Conservation (phyloP, 2,797 vertebrate species). For the Moxostoma hubbsi region DNA sequence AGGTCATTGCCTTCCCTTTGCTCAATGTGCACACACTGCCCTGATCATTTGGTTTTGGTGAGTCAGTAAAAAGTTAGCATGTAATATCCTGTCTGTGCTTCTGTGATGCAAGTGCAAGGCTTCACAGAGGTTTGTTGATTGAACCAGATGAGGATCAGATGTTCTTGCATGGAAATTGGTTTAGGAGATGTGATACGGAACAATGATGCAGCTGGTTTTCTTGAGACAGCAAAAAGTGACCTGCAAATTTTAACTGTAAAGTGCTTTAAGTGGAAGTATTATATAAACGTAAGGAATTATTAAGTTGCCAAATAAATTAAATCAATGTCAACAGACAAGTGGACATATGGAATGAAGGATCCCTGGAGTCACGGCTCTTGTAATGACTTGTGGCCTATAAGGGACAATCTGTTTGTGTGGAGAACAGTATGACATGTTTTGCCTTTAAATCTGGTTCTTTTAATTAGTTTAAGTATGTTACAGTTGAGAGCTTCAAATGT, state of each 20-base stretch:
- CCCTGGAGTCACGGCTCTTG: slow-evolving; percentile 4
- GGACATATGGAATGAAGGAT: slow-evolving; percentile 6
- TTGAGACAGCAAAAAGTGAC: slow-evolving; percentile 11
- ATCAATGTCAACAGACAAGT: slow-evolving; percentile 18
- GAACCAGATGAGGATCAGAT: neutral
- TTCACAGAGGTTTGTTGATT: neutral
- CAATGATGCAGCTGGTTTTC: neutral
- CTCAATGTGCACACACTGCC: neutral
- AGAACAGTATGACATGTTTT: slow-evolving; percentile 2
- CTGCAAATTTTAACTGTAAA: neutral
- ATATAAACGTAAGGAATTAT: too few relatives aligned
- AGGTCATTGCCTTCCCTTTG: slow-evolving; percentile 21
- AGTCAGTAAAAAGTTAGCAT: neutral
- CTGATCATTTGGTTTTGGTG: slow-evolving; percentile 1
- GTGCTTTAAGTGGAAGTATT: too few relatives aligned
- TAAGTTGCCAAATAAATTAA: slow-evolving; percentile 20
- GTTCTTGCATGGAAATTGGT: neutral
- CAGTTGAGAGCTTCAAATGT: slow-evolving; percentile 41
- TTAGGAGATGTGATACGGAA: neutral
- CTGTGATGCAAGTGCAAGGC: neutral
- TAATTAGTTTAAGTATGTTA: slow-evolving; percentile 52
- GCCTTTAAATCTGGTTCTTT: slow-evolving; percentile 46
- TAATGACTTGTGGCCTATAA: slow-evolving; percentile 33
- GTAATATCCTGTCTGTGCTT: neutral
- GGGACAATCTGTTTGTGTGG: neutral